Percentiles rank a stretch among this genome's conserved stretches.
phyloP scores from a whole-genome alignment of 2,888 invertebrate genomes.

The Alviniconcha strummeri region DNA sequence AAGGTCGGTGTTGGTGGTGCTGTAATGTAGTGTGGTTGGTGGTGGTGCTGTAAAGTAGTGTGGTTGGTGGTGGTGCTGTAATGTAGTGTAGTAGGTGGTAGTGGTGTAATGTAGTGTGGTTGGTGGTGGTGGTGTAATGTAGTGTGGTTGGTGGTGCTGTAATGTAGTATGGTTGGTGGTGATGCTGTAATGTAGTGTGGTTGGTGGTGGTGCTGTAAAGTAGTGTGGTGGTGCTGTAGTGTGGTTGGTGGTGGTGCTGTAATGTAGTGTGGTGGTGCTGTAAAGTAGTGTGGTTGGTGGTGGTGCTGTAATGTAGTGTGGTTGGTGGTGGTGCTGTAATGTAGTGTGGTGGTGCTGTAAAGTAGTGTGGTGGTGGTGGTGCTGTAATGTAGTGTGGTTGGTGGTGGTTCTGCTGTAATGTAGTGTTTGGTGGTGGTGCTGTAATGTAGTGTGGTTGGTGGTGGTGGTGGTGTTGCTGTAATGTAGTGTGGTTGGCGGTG shows the following conservation, averaged over 20 bases:
- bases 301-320: no score
- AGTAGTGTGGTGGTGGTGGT: not conserved
- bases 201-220: no score
- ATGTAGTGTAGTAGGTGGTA: not conserved
- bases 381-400: not conserved
- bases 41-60: not conserved
- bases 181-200: no score
- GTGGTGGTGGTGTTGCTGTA: no score
- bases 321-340: no score
- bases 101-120: not conserved
- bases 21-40: not conserved
- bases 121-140: not conserved
- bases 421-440: not conserved
- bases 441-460: not conserved
- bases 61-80: not conserved
- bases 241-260: not conserved
- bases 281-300: no score
- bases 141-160: no score
- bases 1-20: constrained; percentile 71
- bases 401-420: no score
- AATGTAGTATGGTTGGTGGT: no score
- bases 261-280: no score
- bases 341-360: no score
- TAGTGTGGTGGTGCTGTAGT: not conserved
- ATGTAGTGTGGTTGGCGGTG: no score